Conservation (phyloP, 2,888 invertebrate genomes). For the Parnassius orleans region DNA sequence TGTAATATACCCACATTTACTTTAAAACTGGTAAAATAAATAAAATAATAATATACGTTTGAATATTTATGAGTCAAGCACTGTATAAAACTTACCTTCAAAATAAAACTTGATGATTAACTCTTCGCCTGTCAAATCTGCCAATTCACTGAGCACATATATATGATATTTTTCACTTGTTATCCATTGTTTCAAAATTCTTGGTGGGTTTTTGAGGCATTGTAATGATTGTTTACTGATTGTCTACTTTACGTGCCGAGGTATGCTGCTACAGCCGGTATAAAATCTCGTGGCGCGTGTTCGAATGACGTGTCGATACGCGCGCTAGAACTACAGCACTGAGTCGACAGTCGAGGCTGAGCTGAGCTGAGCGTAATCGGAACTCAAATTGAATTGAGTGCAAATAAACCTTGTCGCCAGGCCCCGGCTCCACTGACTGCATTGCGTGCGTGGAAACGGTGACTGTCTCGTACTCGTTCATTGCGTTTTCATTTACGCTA, state of each 20-base stretch:
- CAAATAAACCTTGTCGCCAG: slow-evolving; percentile 22
- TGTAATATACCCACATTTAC: too few species aligned
- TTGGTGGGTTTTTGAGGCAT: slow-evolving; percentile 43
- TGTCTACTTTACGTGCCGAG: slow-evolving; percentile 33
- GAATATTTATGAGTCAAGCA: background rate
- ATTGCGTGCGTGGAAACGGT: slow-evolving; percentile 25
- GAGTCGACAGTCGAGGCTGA: slow-evolving; percentile 31
- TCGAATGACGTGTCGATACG: slow-evolving; percentile 31
- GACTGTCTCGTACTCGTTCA: slow-evolving; percentile 28
- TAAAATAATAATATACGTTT: background rate
- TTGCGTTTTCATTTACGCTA: slow-evolving; percentile 43
- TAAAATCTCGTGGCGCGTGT: slow-evolving; percentile 32
- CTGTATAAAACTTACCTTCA: slow-evolving; percentile 19
- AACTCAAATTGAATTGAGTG: slow-evolving; percentile 31
- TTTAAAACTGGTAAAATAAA: background rate
- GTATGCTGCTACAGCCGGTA: slow-evolving; percentile 7
- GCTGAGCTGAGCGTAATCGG: slow-evolving; percentile 29
- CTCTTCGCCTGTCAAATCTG: background rate
- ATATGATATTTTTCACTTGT: slow-evolving; percentile 28
- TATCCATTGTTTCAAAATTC: slow-evolving; percentile 39
- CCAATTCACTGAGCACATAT: slow-evolving; percentile 11
- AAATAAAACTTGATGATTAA: slow-evolving; percentile 6
- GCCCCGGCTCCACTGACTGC: slow-evolving; percentile 9
- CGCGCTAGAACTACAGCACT: slow-evolving; percentile 31
- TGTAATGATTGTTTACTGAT: slow-evolving; percentile 36